A percentile compares a stretch with the other conserved stretches of the same genome.
These are phyloP conservation scores for Hydrophis major DNA, from an alignment of 2,797 vertebrate genomes.

Conservation along the genomic window DNA sequence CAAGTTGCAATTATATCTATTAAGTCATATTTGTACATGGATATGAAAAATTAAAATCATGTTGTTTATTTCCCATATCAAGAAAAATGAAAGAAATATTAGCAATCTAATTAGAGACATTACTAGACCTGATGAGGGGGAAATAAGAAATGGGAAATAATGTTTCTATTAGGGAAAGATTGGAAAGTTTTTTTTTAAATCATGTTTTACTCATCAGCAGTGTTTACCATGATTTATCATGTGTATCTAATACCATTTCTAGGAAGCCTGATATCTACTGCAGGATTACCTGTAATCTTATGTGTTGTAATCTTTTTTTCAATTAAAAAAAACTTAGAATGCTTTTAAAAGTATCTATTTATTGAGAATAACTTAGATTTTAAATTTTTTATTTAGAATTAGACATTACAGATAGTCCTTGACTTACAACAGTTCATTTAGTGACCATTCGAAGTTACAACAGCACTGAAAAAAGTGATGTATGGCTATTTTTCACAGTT, in stretches of 20 bases:
- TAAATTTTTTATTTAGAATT: neutral
- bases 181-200: neutral
- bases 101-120: neutral
- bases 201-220: neutral
- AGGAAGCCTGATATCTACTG: neutral
- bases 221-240: neutral
- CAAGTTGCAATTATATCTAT: neutral
- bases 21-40: neutral
- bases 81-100: neutral
- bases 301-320: neutral
- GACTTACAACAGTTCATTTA: too few relatives aligned
- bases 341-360: neutral
- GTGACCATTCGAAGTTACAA: too few relatives aligned
- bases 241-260: neutral
- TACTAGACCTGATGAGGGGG: neutral
- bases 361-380: neutral
- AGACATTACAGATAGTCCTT: neutral
- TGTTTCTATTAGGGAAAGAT: neutral
- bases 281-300: neutral
- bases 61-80: neutral
- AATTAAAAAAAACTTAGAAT: neutral
- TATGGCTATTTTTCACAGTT: too few relatives aligned
- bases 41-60: neutral
- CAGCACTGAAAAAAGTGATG: too few relatives aligned
- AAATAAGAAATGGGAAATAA: neutral